Evolutionary conservation across 2,113 vertebrate genomes (phyloP).

Genomic region (Empidonax alnorum): DNA sequence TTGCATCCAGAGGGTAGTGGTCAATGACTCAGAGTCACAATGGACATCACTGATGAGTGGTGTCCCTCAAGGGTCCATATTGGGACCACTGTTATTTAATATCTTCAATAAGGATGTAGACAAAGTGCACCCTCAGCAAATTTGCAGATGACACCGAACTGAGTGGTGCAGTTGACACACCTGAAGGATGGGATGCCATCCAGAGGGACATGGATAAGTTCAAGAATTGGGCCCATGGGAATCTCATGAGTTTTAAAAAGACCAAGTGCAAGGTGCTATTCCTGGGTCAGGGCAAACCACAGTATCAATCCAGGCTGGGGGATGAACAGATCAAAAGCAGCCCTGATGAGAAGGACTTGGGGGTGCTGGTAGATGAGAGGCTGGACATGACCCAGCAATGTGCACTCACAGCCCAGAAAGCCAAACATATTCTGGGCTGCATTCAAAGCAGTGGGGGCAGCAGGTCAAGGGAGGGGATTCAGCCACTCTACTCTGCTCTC

Average conservation of each 20-base stretch:
- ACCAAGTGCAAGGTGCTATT: neutral
- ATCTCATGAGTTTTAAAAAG: neutral
- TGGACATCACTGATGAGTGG: neutral
- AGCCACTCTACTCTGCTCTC: neutral
- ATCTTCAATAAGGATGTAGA: neutral
- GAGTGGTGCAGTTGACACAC: neutral
- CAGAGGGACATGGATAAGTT: neutral
- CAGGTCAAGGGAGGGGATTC: neutral
- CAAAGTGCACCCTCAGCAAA: neutral
- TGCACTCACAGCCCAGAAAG: neutral
- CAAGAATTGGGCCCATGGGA: neutral
- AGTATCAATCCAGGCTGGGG: neutral
- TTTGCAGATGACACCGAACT: neutral
- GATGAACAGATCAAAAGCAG: neutral
- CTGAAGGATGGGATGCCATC: neutral
- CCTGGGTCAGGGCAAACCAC: neutral
- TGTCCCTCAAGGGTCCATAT: neutral
- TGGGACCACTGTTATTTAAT: neutral
- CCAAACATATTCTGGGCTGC: rapidly evolving
- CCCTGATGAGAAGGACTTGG: neutral
- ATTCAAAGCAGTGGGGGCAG: rapidly evolving
- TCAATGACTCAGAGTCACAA: neutral
- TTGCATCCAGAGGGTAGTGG: neutral
- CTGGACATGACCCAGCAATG: neutral
- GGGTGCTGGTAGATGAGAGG: neutral